phyloP scores from a whole-genome alignment of 2,888 invertebrate genomes.

The Cephalotes varians region DNA sequence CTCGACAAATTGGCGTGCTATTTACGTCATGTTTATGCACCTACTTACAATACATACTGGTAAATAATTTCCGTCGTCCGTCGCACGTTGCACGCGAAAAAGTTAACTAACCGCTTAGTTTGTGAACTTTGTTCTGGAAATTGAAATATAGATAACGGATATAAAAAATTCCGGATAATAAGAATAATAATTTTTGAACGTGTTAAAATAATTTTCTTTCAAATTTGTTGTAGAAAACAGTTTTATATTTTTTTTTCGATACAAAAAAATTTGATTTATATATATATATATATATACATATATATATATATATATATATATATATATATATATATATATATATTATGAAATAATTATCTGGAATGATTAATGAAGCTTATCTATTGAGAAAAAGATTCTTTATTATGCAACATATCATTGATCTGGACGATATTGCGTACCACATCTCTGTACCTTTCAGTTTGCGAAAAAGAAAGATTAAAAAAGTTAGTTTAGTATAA shows the following conservation, averaged over 20 bases:
- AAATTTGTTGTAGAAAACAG: not conserved
- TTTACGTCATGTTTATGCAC: constrained; percentile 34
- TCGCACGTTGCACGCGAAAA: not conserved
- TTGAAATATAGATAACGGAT: constrained; percentile 14
- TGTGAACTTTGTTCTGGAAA: constrained; percentile 3
- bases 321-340: too few relatives aligned
- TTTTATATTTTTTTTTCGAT: not conserved
- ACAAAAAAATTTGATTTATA: not conserved
- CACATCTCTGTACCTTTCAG: not conserved
- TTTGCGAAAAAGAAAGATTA: not conserved
- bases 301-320: too few relatives aligned
- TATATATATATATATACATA: too few relatives aligned
- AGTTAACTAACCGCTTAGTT: constrained; percentile 33
- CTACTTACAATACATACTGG: not conserved
- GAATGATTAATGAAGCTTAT: not conserved
- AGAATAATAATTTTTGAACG: not conserved
- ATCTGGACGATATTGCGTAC: constrained; percentile 2
- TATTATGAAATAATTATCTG: constrained; percentile 7
- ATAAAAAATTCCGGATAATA: not conserved
- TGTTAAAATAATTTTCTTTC: not conserved
- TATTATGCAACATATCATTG: not conserved
- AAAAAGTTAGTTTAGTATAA: constrained; percentile 10
- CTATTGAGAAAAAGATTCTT: not conserved
- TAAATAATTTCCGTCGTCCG: constrained; percentile 16
- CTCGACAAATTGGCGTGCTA: constrained; percentile 38